Percentiles rank a stretch among this genome's conserved stretches.
Evolutionary conservation across 2,888 invertebrate species (phyloP).

Genomic region (Ephialtes manifestator): DNA sequence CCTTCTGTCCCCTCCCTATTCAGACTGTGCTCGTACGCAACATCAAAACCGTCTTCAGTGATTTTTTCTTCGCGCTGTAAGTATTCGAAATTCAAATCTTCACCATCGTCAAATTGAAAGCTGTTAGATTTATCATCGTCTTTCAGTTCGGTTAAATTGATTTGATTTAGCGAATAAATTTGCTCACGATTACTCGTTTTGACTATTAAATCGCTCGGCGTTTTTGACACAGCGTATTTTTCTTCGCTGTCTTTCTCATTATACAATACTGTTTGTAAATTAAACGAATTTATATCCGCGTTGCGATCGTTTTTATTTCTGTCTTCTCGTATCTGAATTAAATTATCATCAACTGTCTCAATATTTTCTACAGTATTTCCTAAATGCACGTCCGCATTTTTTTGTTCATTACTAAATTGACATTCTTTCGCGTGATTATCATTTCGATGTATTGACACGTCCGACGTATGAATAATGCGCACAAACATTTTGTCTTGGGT

Average conservation of each 20-base stretch:
- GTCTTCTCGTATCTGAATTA: not conserved
- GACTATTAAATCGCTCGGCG: not conserved
- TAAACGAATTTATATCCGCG: not conserved
- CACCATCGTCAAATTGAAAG: not conserved
- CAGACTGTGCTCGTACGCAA: not conserved
- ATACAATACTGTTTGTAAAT: not conserved
- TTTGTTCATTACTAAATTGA: too few relatives aligned
- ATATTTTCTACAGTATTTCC: not conserved
- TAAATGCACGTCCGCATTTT: too few relatives aligned
- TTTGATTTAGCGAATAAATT: not conserved
- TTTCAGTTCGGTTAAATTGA: not conserved
- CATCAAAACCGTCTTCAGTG: not conserved
- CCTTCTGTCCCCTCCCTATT: too few relatives aligned
- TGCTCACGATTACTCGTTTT: not conserved
- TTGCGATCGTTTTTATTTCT: slow-evolving; percentile 2
- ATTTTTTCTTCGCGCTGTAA: not conserved
- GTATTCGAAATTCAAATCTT: not conserved
- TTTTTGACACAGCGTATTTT: not conserved
- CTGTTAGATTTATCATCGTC: not conserved
- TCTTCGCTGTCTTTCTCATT: not conserved
- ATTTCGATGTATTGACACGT: not conserved
- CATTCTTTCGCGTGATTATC: not conserved
- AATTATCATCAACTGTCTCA: not conserved
- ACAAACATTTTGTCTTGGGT: not conserved
- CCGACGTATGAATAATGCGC: not conserved